phyloP scores from a whole-genome alignment of 2,113 vertebrate species.

The Glaucomys volans region DNA sequence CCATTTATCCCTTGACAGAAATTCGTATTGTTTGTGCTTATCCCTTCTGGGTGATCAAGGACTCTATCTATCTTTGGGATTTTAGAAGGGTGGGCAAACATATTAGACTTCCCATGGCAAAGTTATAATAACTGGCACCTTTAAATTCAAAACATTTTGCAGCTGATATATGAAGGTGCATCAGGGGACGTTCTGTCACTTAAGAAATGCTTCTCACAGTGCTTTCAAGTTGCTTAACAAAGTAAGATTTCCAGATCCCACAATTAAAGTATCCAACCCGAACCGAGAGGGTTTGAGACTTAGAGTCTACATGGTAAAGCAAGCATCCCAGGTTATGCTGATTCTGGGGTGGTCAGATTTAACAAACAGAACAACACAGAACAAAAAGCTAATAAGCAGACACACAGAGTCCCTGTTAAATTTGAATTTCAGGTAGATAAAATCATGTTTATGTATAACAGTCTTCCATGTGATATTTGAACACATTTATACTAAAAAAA shows the following conservation, averaged over 20 bases:
- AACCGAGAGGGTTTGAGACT: not conserved
- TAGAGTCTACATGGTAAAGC: not conserved
- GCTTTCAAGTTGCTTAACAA: conserved; percentile 6
- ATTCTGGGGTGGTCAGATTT: not conserved
- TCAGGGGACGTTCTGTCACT: not conserved
- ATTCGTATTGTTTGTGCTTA: not conserved
- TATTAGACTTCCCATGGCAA: conserved; percentile 21
- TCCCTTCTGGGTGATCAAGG: not conserved
- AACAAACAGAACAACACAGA: not conserved
- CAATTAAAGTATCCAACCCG: not conserved
- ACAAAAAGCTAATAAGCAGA: not conserved
- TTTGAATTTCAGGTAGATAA: conserved; percentile 35
- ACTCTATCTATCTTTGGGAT: conserved; percentile 34
- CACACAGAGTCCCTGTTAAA: not conserved
- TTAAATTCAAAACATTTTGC: conserved; percentile 55
- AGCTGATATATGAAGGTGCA: not conserved
- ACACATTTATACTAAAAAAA: not conserved
- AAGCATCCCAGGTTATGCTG: not conserved
- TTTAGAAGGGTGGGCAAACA: conserved; percentile 59
- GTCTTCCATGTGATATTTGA: not conserved
- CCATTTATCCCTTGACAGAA: conserved; percentile 67
- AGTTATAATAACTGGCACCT: conserved; percentile 36
- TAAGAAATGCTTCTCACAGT: not conserved
- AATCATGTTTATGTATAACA: not conserved
- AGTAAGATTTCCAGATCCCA: not conserved